These are phyloP conservation scores for Lepidochrysops patricia DNA, from an alignment of 2,888 invertebrate genomes.

Conservation along the genomic window DNA sequence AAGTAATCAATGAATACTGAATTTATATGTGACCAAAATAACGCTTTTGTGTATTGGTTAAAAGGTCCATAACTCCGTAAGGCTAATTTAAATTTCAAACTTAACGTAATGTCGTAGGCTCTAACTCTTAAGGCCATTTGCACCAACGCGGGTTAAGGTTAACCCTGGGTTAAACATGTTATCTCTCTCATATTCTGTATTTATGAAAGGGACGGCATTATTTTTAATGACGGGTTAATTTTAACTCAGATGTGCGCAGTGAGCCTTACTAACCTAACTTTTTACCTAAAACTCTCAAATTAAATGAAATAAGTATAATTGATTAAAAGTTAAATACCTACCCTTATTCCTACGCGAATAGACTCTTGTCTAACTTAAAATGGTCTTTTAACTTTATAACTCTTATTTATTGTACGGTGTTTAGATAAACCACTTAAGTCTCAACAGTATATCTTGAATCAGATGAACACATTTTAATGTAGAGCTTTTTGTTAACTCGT, in stretches of 20 bases:
- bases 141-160: too few relatives aligned
- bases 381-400: background rate
- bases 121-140: background rate
- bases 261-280: too few relatives aligned
- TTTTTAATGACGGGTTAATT: too few relatives aligned
- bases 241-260: too few relatives aligned
- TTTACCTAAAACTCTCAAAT: too few relatives aligned
- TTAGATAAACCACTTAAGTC: background rate
- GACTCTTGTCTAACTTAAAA: too few relatives aligned
- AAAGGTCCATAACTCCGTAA: conserved; percentile 10
- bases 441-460: background rate
- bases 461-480: background rate
- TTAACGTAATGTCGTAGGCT: background rate
- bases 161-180: too few relatives aligned
- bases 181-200: too few relatives aligned
- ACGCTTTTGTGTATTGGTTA: conserved; percentile 10
- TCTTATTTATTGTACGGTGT: background rate
- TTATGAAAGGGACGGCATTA: too few relatives aligned
- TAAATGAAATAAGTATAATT: too few relatives aligned
- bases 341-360: too few relatives aligned
- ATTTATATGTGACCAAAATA: conserved; percentile 9
- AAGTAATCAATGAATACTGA: conserved; percentile 5
- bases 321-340: too few relatives aligned
- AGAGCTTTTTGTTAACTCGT: background rate
- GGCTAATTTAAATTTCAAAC: conserved; percentile 2